Conservation (phyloP, 1,140 invertebrate genomes). For the Drosophila burlai region DNA sequence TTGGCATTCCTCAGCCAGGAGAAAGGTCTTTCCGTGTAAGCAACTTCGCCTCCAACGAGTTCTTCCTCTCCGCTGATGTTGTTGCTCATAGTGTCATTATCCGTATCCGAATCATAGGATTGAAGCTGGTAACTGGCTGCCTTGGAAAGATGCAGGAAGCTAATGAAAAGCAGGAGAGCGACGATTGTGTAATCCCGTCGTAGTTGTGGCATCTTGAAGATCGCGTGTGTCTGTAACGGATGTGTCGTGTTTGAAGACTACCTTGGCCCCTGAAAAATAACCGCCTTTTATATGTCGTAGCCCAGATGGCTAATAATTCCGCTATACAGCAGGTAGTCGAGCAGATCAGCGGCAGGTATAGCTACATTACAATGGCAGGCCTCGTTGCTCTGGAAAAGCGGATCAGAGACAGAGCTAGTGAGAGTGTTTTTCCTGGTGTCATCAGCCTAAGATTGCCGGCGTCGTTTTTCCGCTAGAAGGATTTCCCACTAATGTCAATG, state of each 20-base stretch:
- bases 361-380: slow-evolving; percentile 24
- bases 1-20: slow-evolving; percentile 86
- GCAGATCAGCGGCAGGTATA: slow-evolving; percentile 33
- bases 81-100: slow-evolving; percentile 9
- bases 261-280: slow-evolving; percentile 20
- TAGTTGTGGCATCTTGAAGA: slow-evolving; percentile 54
- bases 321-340: slow-evolving; percentile 60
- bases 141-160: background rate
- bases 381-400: slow-evolving; percentile 66
- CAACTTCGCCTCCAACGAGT: background rate
- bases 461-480: slow-evolving; percentile 70
- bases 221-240: slow-evolving; percentile 56
- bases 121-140: slow-evolving; percentile 53
- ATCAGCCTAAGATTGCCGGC: slow-evolving; percentile 72
- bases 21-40: slow-evolving; percentile 55
- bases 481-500: slow-evolving; percentile 54
- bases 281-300: slow-evolving; percentile 57
- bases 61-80: slow-evolving; percentile 1
- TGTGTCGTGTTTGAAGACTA: slow-evolving; percentile 60
- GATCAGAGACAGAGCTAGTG: slow-evolving; percentile 23
- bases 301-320: slow-evolving; percentile 46
- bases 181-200: slow-evolving; percentile 40
- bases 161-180: slow-evolving; percentile 11
- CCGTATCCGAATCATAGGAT: slow-evolving; percentile 16
- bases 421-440: slow-evolving; percentile 81